These are phyloP conservation scores for Cantharis rufa DNA, from an alignment of 2,888 invertebrate species.

Conservation along the genomic window DNA sequence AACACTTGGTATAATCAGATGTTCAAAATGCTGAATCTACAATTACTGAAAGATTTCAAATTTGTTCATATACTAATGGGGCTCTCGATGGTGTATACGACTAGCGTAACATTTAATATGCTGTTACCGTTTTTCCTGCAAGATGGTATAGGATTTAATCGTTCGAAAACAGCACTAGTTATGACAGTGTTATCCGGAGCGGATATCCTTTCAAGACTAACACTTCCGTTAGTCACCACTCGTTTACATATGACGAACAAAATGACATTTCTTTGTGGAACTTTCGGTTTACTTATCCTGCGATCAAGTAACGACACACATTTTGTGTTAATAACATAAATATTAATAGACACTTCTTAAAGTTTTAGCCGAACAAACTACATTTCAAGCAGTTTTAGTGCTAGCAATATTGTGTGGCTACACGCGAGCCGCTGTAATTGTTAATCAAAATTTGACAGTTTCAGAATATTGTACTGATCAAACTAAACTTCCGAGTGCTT, in stretches of 20 bases:
- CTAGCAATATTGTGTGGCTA: slow-evolving; percentile 69
- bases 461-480: slow-evolving; percentile 64
- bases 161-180: slow-evolving; percentile 65
- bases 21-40: slow-evolving; percentile 63
- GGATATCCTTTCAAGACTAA: slow-evolving; percentile 68
- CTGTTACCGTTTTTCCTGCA: slow-evolving; percentile 71
- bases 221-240: slow-evolving; percentile 67
- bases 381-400: slow-evolving; percentile 58
- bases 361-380: slow-evolving; percentile 67
- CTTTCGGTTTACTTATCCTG: slow-evolving; percentile 61
- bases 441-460: slow-evolving; percentile 71
- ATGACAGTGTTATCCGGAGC: slow-evolving; percentile 73
- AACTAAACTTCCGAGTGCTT: slow-evolving; percentile 67
- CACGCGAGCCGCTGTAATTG: slow-evolving; percentile 73
- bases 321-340: background rate
- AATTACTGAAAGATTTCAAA: slow-evolving; percentile 64
- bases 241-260: slow-evolving; percentile 65
- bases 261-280: slow-evolving; percentile 66
- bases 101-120: slow-evolving; percentile 72
- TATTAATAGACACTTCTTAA: slow-evolving; percentile 29
- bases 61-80: slow-evolving; percentile 72
- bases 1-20: slow-evolving; percentile 42
- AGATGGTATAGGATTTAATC: slow-evolving; percentile 51
- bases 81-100: slow-evolving; percentile 68
- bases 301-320: slow-evolving; percentile 60